Percentiles rank a stretch among this genome's conserved stretches.
Evolutionary conservation across 2,888 invertebrate species (phyloP).

Genomic region (Caenorhabditis japonica): DNA sequence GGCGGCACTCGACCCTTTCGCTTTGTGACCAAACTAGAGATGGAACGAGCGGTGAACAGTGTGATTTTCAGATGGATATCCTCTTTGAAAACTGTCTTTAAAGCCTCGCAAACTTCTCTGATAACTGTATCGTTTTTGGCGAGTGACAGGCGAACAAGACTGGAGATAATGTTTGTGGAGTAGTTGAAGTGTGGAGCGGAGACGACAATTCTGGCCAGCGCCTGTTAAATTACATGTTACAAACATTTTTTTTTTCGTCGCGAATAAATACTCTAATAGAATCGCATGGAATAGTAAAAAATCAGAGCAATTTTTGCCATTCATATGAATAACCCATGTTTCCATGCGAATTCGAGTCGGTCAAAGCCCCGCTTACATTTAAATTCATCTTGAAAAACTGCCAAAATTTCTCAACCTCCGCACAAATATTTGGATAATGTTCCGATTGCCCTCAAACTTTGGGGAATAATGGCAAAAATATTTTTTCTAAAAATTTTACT

Average conservation of each 20-base stretch:
- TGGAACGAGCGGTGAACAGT: slow-evolving; percentile 46
- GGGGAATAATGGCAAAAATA: too few relatives aligned
- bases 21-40: slow-evolving; percentile 57
- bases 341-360: not conserved
- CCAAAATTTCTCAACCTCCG: too few relatives aligned
- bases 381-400: too few relatives aligned
- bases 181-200: slow-evolving; percentile 93
- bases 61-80: slow-evolving; percentile 86
- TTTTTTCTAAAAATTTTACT: too few relatives aligned
- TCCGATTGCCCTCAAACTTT: too few relatives aligned
- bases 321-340: not conserved
- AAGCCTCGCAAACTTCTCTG: slow-evolving; percentile 81
- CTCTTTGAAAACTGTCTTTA: slow-evolving; percentile 84
- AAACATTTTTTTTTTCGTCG: too few relatives aligned
- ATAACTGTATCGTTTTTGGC: slow-evolving; percentile 80
- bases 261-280: too few relatives aligned
- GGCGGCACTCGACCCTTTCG: slow-evolving; percentile 63
- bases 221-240: too few relatives aligned
- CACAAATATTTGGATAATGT: too few relatives aligned
- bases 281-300: too few relatives aligned
- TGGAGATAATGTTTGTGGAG: slow-evolving; percentile 88
- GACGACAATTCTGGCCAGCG: slow-evolving; percentile 79
- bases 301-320: too few relatives aligned
- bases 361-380: too few relatives aligned
- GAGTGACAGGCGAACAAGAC: slow-evolving; percentile 87